These are phyloP conservation scores for Cynodonichthys magdalenae DNA, from an alignment of 2,797 vertebrate species.

Conservation along the genomic window DNA sequence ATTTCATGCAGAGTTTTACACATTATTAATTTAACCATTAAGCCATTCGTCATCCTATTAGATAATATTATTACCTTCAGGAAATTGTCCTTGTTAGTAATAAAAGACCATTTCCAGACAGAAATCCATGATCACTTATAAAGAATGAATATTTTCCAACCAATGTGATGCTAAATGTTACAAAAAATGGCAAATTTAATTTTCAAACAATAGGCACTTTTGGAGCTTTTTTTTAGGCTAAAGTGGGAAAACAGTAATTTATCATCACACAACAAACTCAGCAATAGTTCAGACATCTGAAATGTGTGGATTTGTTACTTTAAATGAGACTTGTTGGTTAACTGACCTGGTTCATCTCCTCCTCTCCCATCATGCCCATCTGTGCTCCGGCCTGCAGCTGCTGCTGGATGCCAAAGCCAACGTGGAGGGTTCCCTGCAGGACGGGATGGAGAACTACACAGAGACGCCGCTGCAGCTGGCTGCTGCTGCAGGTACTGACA, in stretches of 20 bases:
- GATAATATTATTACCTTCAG: not conserved
- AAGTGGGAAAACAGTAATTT: not conserved
- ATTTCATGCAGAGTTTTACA: constrained; percentile 2
- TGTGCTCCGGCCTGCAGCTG: constrained; percentile 78
- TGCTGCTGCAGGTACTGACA: constrained; percentile 90
- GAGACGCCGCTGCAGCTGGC: constrained; percentile 97
- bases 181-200: not conserved
- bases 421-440: constrained; percentile 94
- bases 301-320: not conserved
- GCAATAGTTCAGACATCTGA: no score
- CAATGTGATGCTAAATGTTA: not conserved
- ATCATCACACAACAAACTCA: not conserved
- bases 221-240: not conserved
- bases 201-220: not conserved
- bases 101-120: not conserved
- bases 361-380: not conserved
- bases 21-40: constrained; percentile 11
- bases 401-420: constrained; percentile 94
- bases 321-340: constrained; percentile 11
- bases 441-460: constrained; percentile 95
- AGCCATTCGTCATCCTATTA: not conserved
- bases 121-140: not conserved
- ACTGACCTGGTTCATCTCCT: constrained; percentile 8
- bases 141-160: not conserved
- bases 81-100: not conserved